Evolutionary conservation across 92 coral and sea anemone species (phyloP).

Genomic region (Actinernus sp.): DNA sequence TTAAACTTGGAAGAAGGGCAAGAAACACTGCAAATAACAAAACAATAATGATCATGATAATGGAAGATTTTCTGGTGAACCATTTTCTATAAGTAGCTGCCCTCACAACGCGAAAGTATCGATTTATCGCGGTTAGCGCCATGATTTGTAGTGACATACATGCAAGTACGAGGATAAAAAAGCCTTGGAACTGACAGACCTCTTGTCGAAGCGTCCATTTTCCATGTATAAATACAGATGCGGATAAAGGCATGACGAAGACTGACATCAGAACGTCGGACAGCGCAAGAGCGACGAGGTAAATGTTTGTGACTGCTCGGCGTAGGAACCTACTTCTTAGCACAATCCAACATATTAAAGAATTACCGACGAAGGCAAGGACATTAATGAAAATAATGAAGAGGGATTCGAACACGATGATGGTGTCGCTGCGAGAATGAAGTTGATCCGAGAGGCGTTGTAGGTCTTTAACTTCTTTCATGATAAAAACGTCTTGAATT

Average conservation of each 20-base stretch:
- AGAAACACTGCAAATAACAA: constrained; percentile 6
- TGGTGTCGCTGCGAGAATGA: constrained; percentile 1
- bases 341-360: constrained; percentile 18
- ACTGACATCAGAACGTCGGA: constrained; percentile 41
- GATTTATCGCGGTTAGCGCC: constrained; percentile 38
- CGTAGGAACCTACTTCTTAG: constrained; percentile 30
- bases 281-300: constrained; percentile 27
- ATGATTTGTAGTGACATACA: constrained; percentile 50
- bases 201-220: constrained; percentile 16
- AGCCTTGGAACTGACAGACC: constrained; percentile 40
- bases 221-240: constrained; percentile 2
- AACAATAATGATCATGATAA: constrained; percentile 7
- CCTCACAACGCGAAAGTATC: constrained; percentile 47
- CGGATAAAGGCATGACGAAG: constrained; percentile 50
- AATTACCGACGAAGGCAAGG: constrained; percentile 31
- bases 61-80: constrained; percentile 24
- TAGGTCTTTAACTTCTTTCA: constrained; percentile 14
- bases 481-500: no score
- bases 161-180: constrained; percentile 10
- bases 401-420: constrained; percentile 18
- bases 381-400: constrained; percentile 27
- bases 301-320: constrained; percentile 51
- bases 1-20: constrained; percentile 14
- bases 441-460: constrained; percentile 14
- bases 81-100: constrained; percentile 15